These are phyloP conservation scores for Fistularia commersonii DNA, from an alignment of 2,797 vertebrate genomes.

Conservation along the genomic window DNA sequence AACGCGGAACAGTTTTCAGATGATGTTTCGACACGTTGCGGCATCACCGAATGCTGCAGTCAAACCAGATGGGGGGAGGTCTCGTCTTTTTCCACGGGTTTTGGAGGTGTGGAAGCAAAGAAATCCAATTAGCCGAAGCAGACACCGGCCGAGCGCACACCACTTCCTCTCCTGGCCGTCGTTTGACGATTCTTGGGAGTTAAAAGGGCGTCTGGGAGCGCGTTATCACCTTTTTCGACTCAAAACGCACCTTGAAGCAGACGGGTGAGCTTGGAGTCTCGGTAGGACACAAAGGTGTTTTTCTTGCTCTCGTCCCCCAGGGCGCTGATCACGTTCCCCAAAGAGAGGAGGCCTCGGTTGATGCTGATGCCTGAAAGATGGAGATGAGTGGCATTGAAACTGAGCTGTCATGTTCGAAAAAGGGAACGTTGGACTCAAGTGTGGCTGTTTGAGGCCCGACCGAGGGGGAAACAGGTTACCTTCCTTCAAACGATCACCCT, in stretches of 20 bases:
- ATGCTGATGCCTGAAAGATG: constrained; percentile 13
- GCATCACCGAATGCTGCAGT: too few relatives aligned
- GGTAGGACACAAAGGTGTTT: constrained; percentile 84
- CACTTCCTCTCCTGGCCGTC: too few relatives aligned
- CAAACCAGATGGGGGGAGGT: too few relatives aligned
- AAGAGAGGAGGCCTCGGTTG: constrained; percentile 83
- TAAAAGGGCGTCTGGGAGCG: not conserved
- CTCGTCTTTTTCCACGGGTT: too few relatives aligned
- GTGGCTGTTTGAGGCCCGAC: not conserved
- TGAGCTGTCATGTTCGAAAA: not conserved
- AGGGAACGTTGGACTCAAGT: not conserved
- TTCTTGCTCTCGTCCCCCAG: constrained; percentile 88
- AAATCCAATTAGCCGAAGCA: too few relatives aligned
- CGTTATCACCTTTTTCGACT: constrained; percentile 19
- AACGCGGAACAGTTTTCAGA: too few relatives aligned
- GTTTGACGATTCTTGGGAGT: constrained; percentile 12
- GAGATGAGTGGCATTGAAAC: too few relatives aligned
- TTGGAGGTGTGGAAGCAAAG: too few relatives aligned
- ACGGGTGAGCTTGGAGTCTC: constrained; percentile 88
- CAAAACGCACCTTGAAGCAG: constrained; percentile 81
- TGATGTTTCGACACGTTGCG: too few relatives aligned
- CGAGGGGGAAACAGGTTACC: constrained; percentile 65
- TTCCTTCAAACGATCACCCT: constrained; percentile 93
- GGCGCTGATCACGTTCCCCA: constrained; percentile 88
- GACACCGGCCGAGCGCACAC: too few relatives aligned